Percentiles rank a stretch among this genome's conserved stretches.
phyloP scores from a whole-genome alignment of 2,113 vertebrate species.

The Lamprotornis superbus region DNA sequence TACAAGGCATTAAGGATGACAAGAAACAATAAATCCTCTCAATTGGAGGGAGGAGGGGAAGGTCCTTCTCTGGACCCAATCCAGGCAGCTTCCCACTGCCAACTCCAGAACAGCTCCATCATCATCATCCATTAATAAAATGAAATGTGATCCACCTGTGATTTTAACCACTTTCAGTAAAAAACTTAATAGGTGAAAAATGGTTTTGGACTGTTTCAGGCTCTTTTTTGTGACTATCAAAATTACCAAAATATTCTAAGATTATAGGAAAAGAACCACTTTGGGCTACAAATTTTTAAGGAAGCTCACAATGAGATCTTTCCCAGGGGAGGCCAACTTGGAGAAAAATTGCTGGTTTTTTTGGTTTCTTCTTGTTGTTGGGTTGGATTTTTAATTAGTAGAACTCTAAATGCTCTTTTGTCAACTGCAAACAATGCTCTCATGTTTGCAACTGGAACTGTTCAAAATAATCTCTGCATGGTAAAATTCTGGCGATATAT shows the following conservation, averaged over 20 bases:
- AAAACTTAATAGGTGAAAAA: background rate
- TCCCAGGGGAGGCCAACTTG: background rate
- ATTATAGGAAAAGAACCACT: background rate
- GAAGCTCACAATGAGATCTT: background rate
- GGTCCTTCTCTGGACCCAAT: background rate
- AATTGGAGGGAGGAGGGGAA: accelerated
- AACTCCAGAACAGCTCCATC: background rate
- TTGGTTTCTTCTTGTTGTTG: background rate
- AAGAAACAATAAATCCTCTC: background rate
- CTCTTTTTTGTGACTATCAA: background rate
- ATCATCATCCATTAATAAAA: background rate
- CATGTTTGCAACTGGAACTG: background rate
- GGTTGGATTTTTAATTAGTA: background rate
- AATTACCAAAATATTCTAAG: background rate
- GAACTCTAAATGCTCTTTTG: background rate
- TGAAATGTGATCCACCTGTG: background rate
- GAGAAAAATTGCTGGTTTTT: background rate
- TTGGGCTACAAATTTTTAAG: background rate
- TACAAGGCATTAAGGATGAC: background rate
- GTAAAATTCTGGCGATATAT: background rate
- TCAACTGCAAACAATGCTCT: background rate
- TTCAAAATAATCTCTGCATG: background rate
- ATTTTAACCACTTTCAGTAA: background rate
- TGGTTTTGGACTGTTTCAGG: background rate
- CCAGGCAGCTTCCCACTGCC: background rate